Base-by-base conservation (phyloP, 2,888 invertebrate genomes). In the Lacanobia oleracea region DNA sequence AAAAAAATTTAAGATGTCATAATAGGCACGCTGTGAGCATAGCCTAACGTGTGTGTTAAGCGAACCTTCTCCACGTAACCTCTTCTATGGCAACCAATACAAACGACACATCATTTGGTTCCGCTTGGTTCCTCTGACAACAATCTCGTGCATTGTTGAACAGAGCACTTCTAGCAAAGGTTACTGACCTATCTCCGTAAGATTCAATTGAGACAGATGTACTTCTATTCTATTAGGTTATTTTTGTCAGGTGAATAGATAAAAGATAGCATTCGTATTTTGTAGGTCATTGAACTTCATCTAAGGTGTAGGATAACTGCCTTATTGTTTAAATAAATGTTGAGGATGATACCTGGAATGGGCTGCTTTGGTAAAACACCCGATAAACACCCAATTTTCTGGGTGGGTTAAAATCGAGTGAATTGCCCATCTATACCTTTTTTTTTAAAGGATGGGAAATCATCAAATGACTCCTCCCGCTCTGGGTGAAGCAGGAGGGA, bases 171-270 rank as follows among this genome's bases (percentile, higher is more conserved):
- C 18, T 16, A 53, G 16, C 60, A 12, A 57, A 57, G 82, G 82
- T 79, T 66, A 82, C 72, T 79, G 82, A 79, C 79, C 79, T 79
- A 82, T 77, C 82, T 64, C 62, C 53, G 40, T 56, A 56, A 75
- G 53, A 75, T 59, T 81, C 61, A 67, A 77, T 67, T 67, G 72
- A 77, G 77, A 53, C 53, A 21, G 53, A 33, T 23, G 60, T 7
- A 27, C 9, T 63, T 48, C 53, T 54, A 23, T 23, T 72, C 27
- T 43, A 21, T 27, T 54, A 14, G 10, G 18, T 16, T 51, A 57
- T n/a, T 43, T 45, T 61, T 53, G 23, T 43, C 6, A 43, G 18
- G 12, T 73, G 16, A 7, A 51, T 40, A 12, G 37, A 59, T 43
- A 8, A 48, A 48, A 8, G 12, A 45, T 0, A n/a, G 9, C 9